These are phyloP conservation scores for Tauraco hartlaubi DNA, from an alignment of 2,797 vertebrate species.

Conservation along the genomic window DNA sequence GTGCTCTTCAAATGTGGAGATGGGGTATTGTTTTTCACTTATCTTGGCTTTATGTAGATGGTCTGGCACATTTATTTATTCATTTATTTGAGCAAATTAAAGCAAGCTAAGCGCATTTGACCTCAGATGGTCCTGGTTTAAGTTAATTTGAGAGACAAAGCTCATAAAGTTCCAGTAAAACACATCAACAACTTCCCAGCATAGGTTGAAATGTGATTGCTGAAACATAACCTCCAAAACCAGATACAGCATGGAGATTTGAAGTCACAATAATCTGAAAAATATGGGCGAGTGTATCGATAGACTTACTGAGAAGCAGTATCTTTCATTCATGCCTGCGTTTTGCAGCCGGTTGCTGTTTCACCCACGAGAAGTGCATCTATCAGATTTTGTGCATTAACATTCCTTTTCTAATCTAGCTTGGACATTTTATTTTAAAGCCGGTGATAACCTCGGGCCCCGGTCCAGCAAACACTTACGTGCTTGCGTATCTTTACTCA, in stretches of 20 bases:
- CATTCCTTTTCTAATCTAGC: slow-evolving; percentile 61
- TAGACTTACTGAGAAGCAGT: background rate
- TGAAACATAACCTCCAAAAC: slow-evolving; percentile 55
- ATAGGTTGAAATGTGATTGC: slow-evolving; percentile 46
- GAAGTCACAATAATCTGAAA: slow-evolving; percentile 50
- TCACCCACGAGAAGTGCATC: background rate
- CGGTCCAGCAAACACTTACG: background rate
- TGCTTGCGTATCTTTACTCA: slow-evolving; percentile 20
- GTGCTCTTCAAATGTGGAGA: slow-evolving; percentile 46
- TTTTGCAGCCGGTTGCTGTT: background rate
- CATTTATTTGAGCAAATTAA: slow-evolving; percentile 79
- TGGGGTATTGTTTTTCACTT: slow-evolving; percentile 64
- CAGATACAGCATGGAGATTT: slow-evolving; percentile 41
- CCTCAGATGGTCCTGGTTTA: slow-evolving; percentile 73
- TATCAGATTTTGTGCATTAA: slow-evolving; percentile 67
- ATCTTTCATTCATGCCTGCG: slow-evolving; percentile 21
- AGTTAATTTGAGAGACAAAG: slow-evolving; percentile 76
- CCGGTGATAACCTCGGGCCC: slow-evolving; percentile 52
- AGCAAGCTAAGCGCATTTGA: slow-evolving; percentile 68
- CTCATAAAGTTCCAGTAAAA: slow-evolving; percentile 72
- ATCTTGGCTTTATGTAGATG: slow-evolving; percentile 69
- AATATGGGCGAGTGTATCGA: slow-evolving; percentile 1
- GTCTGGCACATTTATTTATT: slow-evolving; percentile 70
- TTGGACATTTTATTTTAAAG: slow-evolving; percentile 52
- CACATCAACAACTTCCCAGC: slow-evolving; percentile 66